phyloP scores from a whole-genome alignment of 2,888 invertebrate genomes.

The Sicus ferrugineus region DNA sequence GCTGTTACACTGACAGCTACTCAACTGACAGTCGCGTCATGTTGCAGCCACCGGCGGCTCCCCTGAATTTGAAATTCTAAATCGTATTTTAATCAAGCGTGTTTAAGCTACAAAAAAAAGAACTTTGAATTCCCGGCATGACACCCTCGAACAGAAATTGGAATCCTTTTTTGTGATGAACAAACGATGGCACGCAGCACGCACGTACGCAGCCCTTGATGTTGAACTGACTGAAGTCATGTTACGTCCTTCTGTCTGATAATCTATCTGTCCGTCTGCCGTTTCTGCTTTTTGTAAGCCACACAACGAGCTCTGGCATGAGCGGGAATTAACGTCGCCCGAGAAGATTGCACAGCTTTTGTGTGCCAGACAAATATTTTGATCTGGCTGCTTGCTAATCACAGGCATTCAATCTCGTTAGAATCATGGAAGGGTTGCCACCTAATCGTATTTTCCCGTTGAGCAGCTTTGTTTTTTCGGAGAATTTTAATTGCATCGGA shows the following conservation, averaged over 20 bases:
- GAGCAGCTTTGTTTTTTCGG: too few relatives aligned
- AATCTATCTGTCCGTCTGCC: background rate
- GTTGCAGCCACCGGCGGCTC: background rate
- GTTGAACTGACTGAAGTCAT: background rate
- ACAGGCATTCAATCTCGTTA: background rate
- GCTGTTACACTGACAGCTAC: conserved; percentile 24
- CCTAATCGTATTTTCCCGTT: too few relatives aligned
- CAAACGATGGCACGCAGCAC: background rate
- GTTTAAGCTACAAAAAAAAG: too few relatives aligned
- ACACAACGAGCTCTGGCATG: background rate
- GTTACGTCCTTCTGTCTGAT: background rate
- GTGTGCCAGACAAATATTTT: background rate
- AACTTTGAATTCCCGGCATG: too few relatives aligned
- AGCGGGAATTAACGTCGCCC: background rate
- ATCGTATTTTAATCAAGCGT: too few relatives aligned
- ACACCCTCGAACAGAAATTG: too few relatives aligned
- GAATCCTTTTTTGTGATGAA: too few relatives aligned
- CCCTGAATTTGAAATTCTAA: too few relatives aligned
- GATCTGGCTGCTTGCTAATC: background rate
- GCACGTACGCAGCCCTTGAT: background rate
- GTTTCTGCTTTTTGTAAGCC: background rate
- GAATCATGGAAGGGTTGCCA: too few relatives aligned
- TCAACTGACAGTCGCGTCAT: conserved; percentile 9
- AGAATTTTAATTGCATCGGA: too few relatives aligned
- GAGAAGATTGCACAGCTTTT: background rate